phyloP scores from a whole-genome alignment of 1,140 invertebrate species.

The Hyphantria cunea region DNA sequence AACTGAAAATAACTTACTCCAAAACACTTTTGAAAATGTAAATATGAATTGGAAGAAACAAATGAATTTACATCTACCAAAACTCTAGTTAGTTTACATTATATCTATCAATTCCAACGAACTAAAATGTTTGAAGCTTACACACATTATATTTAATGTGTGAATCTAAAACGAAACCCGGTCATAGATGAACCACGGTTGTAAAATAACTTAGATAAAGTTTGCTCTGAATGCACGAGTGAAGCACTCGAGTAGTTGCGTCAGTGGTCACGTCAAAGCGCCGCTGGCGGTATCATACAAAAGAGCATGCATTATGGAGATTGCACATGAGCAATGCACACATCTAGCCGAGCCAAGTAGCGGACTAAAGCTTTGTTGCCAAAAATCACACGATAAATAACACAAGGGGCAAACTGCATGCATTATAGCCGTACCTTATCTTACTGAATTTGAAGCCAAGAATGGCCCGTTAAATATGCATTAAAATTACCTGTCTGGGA shows the following conservation, averaged over 20 bases:
- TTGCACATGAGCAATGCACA: constrained; percentile 45
- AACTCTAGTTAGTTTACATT: too few relatives aligned
- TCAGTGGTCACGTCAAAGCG: constrained; percentile 49
- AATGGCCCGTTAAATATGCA: constrained; percentile 81
- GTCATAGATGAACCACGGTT: constrained; percentile 7
- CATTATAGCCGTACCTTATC: constrained; percentile 79
- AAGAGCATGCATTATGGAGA: constrained; percentile 80
- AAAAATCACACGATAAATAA: constrained; percentile 82
- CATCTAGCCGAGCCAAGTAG: constrained; percentile 76
- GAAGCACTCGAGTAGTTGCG: constrained; percentile 23
- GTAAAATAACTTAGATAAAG: constrained; percentile 24
- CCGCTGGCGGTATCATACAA: constrained; percentile 61
- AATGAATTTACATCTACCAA: too few relatives aligned
- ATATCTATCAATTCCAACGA: too few relatives aligned
- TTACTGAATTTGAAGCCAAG: constrained; percentile 81
- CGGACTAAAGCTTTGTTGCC: constrained; percentile 68
- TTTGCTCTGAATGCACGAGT: constrained; percentile 7
- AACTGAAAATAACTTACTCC: too few relatives aligned
- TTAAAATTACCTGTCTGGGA: constrained; percentile 79
- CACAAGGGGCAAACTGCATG: constrained; percentile 72
- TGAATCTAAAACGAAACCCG: not conserved
- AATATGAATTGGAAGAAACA: too few relatives aligned
- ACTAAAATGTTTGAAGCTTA: not conserved
- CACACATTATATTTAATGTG: not conserved
- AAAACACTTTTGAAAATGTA: too few relatives aligned